Evolutionary conservation across 2,888 invertebrate species (phyloP), one percentile per base, ranked within the genome.

Genomic region (Xylota segnis): DNA sequence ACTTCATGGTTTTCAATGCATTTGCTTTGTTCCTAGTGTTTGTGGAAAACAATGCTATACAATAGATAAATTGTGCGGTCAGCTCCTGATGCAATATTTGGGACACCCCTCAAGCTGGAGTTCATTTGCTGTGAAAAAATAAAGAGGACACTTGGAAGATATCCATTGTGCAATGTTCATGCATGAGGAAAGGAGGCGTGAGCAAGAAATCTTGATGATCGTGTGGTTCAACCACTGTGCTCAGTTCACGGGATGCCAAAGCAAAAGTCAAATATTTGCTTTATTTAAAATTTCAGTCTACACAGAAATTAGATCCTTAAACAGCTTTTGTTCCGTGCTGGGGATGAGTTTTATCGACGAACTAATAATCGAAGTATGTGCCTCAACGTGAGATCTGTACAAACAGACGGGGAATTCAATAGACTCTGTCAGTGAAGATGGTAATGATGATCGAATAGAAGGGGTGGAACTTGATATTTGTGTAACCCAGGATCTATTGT

Each of bases 401-500:
- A 76, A 68, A 68, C 76, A 76, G 68, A 65, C 47, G 23, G 54
- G 63, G 18, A 9, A 5, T 18, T 23, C 45, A 71, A 45, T 56
- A 37, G 58, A 10, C 43, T n/a, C n/a, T 56, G 56, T 29, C 43
- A 70, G 70, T 32, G 18, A 71, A 71, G 58, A 71, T 71, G 58
- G 5, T 34, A 58, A 71, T 59, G 58, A 14, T 56, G 56, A 43
- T 74, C 83, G 59, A 66, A 61, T 61, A 58, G 56, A 78, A 68
- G 74, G 83, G 83, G 78, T 83, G 83, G 83, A 83, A 83, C 61
- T 68, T 83, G 83, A 83, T 83, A 83, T 83, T 83, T 78, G 83
- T 83, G 83, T 78, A 83, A 78, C 47, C 83, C 68, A 43, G 50
- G 56, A 74, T 78, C 72, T 78, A 56, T 83, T 74, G 72, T 83